Base-by-base conservation (phyloP, 2,113 vertebrate species). In the Kobus ellipsiprymnus region DNA sequence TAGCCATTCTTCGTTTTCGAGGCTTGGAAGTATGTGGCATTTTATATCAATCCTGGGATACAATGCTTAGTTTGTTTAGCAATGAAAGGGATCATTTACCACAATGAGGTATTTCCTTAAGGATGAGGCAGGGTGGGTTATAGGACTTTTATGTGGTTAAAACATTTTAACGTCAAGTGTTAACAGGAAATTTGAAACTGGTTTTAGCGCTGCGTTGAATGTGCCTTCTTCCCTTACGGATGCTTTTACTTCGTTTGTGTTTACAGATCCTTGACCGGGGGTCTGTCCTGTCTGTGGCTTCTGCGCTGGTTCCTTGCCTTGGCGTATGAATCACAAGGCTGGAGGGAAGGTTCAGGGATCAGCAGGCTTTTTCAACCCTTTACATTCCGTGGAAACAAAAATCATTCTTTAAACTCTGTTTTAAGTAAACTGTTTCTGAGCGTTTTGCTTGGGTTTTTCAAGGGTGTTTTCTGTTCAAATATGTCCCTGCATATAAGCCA, bases 231-330 rank as follows among this genome's bases (percentile, higher is more conserved):
- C 81, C 25, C 2, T 44, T 10, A 9, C 1, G 14, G 48, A 19
- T 27, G 8, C 29, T 55, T 52, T 62, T 12, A 16, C 30, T 46
- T 86, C 10, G 4, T 46, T 64, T 91, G 3, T n/a, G 0, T 60
- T 62, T 50, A 1, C 12, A 1, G 13, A 25, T 57, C 57, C 3
- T 2, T 33, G 71, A 1, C 6, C 5, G 0, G 25, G 17, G 36
- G 29, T 94, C 90, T 55, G 29, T 94, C 90, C 52, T 21, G 0
- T 91, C 74, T 91, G 80, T 17, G 29, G 29, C 62, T 30, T 92
- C 84, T 86, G 21, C 52, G 21, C 71, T n/a, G 11, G n/a, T n/a
- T 85, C 15, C 2, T 59, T 80, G 90, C 59, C 74, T 94, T n/a
- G 14, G 36, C 0, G 0, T 16, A 3, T 30, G 84, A 64, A 55